Evolutionary conservation across 2,888 invertebrate genomes (phyloP), one percentile per base, ranked within the genome.

Genomic region (Pseudococcus longispinus): DNA sequence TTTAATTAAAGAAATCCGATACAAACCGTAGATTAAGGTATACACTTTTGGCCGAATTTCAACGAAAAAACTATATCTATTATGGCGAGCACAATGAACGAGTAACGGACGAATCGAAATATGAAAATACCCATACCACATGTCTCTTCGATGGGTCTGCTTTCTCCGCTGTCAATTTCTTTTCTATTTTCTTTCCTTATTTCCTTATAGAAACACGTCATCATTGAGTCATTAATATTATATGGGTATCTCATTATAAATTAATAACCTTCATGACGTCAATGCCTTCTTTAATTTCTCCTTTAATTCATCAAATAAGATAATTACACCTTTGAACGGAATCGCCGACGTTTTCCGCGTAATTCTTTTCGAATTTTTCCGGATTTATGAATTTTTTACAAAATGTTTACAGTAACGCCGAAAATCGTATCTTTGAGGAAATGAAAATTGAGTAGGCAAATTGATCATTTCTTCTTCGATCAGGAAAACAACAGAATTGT

Each of bases 241-340:
- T 60, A 29, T 29, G 29, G 70, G 70, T 70, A 70, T 70, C 29
- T 29, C 26, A 29, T 70, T 70, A 70, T 70, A 26, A 26, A 29
- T 70, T 70, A 29, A 70, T 70, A 70, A 70, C 18, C 60, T 70
- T 70, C 29, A 70, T 70, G 70, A 70, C 70, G 70, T 70, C 70
- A 70, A 6, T 70, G 18, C 29, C 29, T 70, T 8, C 29, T 70
- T 70, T 29, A 70, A 9, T 70, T 70, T 70, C 70, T 70, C 70
- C 29, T 70, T 70, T 29, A 70, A 70, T 70, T 70, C 3, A 70
- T 26, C 70, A 29, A 70, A 5, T 29, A 18, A 29, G 29, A 29
- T 70, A 70, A 70, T 70, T 70, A 70, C 29, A 29, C 29, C 9
- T 70, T 70, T 29, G 29, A 37, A 70, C 20, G 15, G 70, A 70